These are phyloP conservation scores for Choreutis nemorana DNA, from an alignment of 2,888 invertebrate genomes.

Conservation along the genomic window DNA sequence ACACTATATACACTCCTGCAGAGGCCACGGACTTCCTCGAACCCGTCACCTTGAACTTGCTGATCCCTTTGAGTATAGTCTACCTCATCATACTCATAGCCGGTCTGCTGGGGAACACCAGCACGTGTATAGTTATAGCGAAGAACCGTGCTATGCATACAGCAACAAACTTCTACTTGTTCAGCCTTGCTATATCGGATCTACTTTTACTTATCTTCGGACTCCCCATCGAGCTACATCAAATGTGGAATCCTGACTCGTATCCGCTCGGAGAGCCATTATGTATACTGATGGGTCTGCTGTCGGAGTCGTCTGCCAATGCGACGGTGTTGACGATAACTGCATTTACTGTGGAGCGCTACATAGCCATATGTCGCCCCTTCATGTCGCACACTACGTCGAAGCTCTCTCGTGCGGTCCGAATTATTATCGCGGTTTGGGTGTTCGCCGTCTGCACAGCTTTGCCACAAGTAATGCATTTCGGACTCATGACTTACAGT, in stretches of 20 bases:
- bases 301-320: constrained; percentile 86
- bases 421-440: constrained; percentile 81
- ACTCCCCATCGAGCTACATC: constrained; percentile 80
- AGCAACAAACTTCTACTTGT: constrained; percentile 84
- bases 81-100: constrained; percentile 76
- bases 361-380: constrained; percentile 87
- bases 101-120: constrained; percentile 80
- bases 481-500: constrained; percentile 70
- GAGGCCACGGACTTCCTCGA: constrained; percentile 26
- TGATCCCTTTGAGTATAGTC: constrained; percentile 72
- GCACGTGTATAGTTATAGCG: constrained; percentile 81
- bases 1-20: constrained; percentile 31
- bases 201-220: constrained; percentile 77
- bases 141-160: constrained; percentile 84
- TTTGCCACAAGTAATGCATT: constrained; percentile 81
- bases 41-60: constrained; percentile 66
- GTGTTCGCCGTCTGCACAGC: constrained; percentile 76
- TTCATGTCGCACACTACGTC: constrained; percentile 85
- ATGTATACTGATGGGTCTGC: constrained; percentile 77
- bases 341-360: constrained; percentile 88
- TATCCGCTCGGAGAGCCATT: constrained; percentile 80
- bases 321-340: constrained; percentile 88
- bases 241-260: constrained; percentile 76
- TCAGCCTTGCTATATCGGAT: constrained; percentile 82
- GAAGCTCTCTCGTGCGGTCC: constrained; percentile 81